These are phyloP conservation scores for Diaperis boleti DNA, from an alignment of 2,888 invertebrate species.

Conservation along the genomic window DNA sequence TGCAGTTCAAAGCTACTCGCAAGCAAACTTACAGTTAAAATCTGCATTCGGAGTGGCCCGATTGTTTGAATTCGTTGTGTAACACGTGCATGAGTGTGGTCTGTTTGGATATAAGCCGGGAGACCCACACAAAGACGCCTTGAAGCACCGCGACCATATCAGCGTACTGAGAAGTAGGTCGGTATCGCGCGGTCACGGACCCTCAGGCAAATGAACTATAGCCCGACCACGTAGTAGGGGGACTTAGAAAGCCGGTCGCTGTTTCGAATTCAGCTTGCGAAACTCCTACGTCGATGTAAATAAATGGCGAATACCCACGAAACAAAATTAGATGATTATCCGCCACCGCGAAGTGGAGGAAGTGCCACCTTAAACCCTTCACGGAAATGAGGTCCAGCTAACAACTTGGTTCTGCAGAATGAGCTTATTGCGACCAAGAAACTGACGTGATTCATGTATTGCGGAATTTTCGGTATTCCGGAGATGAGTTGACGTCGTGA, in stretches of 20 bases:
- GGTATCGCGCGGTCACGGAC: slow-evolving; percentile 57
- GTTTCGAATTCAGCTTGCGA: slow-evolving; percentile 34
- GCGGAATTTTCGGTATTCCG: background rate
- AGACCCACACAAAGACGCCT: slow-evolving; percentile 42
- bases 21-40: background rate
- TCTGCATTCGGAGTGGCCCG: slow-evolving; percentile 13
- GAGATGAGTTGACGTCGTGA: background rate
- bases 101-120: slow-evolving; percentile 30
- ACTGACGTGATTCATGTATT: background rate
- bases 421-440: background rate
- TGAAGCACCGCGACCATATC: slow-evolving; percentile 28
- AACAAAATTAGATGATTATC: background rate
- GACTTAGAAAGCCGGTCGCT: slow-evolving; percentile 36
- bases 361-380: background rate
- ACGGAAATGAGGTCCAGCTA: background rate
- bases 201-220: slow-evolving; percentile 58
- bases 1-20: background rate
- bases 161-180: slow-evolving; percentile 52
- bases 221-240: slow-evolving; percentile 39
- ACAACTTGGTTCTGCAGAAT: no score
- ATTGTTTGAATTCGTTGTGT: slow-evolving; percentile 19
- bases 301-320: slow-evolving; percentile 28
- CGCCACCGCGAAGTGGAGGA: slow-evolving; percentile 7
- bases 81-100: slow-evolving; percentile 30
- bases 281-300: slow-evolving; percentile 38